Evolutionary conservation across 2,797 vertebrate genomes (phyloP), one percentile per base, ranked within the genome.

Genomic region (Zalophus californianus): DNA sequence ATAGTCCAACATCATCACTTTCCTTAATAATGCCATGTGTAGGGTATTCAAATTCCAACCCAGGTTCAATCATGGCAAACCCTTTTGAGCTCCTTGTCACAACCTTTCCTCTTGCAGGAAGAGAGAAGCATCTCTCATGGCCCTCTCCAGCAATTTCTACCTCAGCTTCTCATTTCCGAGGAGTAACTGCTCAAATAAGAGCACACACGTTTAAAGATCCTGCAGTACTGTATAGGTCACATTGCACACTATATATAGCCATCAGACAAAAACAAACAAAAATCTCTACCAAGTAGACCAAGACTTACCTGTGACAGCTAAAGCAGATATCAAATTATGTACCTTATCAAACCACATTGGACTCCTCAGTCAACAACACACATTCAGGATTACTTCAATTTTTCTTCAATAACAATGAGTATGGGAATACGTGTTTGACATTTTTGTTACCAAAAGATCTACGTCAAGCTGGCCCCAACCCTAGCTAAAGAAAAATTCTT

Each of bases 391-490:
- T 56, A 48, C 58, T 79, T 91, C 23, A 83, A 0, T 73, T 78
- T 77, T 85, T 70, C 0, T 21, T 13, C 9, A 52, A 11, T n/a
- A 64, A 50, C 25, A 60, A 15, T 38, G 23, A 90, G 8, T 52
- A 86, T 18, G 3, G 54, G 23, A 72, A 29, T 75, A 79, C 13
- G 11, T 68, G 2, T 50, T 75, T 95, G 62, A 56, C 20, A 21
- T 38, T 90, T 77, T 27, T 84, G 21, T 83, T 66, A 56, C 62
- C 41, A 29, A 80, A 91, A 90, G 35, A 25, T 89, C 11, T 3
- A 78, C 89, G 86, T 82, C 8, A 52, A 54, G 35, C 5, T 83
- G 86, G 13, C 1, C 9, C 18, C 14, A 62, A 44, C 1, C 8
- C 44, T 58, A 86, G 5, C 56, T 86, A 35, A 66, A 83, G 27